A percentile compares a stretch with the other conserved stretches of the same genome.
Evolutionary conservation across 1,140 invertebrate species (phyloP).

Genomic region (Coenobita brevimanus): DNA sequence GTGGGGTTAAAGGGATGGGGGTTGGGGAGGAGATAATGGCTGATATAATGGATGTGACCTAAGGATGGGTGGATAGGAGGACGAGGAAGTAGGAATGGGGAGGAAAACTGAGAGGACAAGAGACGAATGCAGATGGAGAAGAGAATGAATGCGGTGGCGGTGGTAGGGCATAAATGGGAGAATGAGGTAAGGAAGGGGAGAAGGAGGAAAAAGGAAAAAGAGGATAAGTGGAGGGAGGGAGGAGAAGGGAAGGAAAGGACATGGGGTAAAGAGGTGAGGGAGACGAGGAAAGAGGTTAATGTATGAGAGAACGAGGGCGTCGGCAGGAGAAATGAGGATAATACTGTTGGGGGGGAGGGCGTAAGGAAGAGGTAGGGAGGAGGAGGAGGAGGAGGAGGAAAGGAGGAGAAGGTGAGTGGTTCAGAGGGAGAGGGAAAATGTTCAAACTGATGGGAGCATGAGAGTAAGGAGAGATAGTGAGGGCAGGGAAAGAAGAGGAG

Average conservation of each 20-base stretch:
- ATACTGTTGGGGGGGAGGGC: not conserved
- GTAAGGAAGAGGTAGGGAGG: not conserved
- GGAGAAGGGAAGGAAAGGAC: not conserved
- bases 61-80: too few relatives aligned
- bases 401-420: not conserved
- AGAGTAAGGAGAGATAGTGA: constrained; percentile 10
- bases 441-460: too few relatives aligned
- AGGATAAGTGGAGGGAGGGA: not conserved
- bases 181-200: too few relatives aligned
- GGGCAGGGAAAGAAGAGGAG: constrained; percentile 9
- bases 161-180: too few relatives aligned
- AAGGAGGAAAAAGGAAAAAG: not conserved
- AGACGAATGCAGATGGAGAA: not conserved
- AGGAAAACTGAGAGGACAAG: not conserved
- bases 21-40: too few relatives aligned
- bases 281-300: not conserved
- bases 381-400: not conserved
- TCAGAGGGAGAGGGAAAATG: not conserved
- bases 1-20: too few relatives aligned
- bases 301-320: not conserved
- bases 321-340: too few relatives aligned
- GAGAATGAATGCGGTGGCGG: too few relatives aligned
- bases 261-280: not conserved
- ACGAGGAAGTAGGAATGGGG: not conserved
- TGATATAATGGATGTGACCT: too few relatives aligned